Percentiles rank a stretch among this genome's conserved stretches.
Conservation (phyloP, 1,140 invertebrate genomes). For the Bombus waltoni region DNA sequence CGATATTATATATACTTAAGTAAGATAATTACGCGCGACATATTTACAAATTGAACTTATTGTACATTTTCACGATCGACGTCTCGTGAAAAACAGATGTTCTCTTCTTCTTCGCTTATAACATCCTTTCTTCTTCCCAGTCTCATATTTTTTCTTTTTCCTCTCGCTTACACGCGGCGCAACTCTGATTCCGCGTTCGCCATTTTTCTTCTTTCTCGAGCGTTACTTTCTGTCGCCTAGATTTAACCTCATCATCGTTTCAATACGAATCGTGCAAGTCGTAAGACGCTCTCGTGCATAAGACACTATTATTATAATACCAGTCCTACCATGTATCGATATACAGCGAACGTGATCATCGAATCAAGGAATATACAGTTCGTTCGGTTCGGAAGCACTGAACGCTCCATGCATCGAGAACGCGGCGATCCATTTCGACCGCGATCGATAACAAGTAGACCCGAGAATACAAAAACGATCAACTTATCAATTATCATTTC, state of each 20-base stretch:
- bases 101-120: not conserved
- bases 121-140: not conserved
- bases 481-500: conserved; percentile 38
- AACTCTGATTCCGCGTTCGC: not conserved
- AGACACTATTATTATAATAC: conserved; percentile 41
- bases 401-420: conserved; percentile 17
- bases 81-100: conserved; percentile 54
- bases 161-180: not conserved
- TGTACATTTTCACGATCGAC: conserved; percentile 53
- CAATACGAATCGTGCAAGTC: not conserved
- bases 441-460: conserved; percentile 16
- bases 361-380: conserved; percentile 35
- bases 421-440: not conserved
- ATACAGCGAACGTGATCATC: conserved; percentile 26
- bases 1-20: conserved; percentile 2
- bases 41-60: conserved; percentile 60
- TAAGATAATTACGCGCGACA: conserved; percentile 28
- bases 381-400: conserved; percentile 47
- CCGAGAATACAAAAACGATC: conserved; percentile 33
- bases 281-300: conserved; percentile 1
- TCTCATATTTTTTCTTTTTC: not conserved
- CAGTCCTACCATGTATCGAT: conserved; percentile 11
- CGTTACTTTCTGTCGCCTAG: not conserved
- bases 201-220: not conserved
- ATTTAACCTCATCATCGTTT: not conserved